Base-by-base conservation (phyloP, 2,888 invertebrate genomes). In the Trissoscelio sp. region DNA sequence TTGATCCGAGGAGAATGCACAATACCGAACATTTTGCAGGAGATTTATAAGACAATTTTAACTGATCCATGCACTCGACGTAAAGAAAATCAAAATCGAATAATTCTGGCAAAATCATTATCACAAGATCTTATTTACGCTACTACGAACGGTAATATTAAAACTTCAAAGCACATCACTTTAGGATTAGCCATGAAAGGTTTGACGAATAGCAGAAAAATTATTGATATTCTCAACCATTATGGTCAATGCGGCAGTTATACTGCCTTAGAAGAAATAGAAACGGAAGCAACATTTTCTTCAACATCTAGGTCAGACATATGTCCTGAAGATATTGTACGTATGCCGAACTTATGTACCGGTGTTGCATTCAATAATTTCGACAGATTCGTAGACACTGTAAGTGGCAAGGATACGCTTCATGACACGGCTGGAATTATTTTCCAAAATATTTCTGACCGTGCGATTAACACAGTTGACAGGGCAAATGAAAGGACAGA, bases 291-390 rank as follows among this genome's bases (percentile, higher is more conserved):
- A 28, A n/a, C n/a, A n/a, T n/a, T n/a, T n/a, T n/a, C n/a, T n/a
- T n/a, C n/a, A n/a, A 86, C 87, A 84, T 84, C 11, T 18, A 44
- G 11, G n/a, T 44, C 44, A 6, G 6, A 2, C 3, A 2, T 44
- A 3, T 44, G 44, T 44, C 44, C 44, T 2, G 11, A 11, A 7
- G 20, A 44, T 20, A 44, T 44, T 44, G 11, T 9, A 16, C 3
- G 1, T 7, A 18, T 7, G 2, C 7, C 7, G 2, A 9, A 44
- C 18, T 18, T 18, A 5, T 11, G 11, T 18, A 64, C 64, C 22
- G 64, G 74, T 24, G 16, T 74, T 18, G 74, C 74, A 9, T 74
- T 64, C 31, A 18, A 64, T 87, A 62, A 42, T 28, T 28, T 28
- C 28, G 28, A 28, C 28, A 3, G 28, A 28, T 28, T 28, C 6